Evolutionary conservation across 37 sponge, comb jelly and placozoan species (phyloP).

Genomic region (Agelas oroides): DNA sequence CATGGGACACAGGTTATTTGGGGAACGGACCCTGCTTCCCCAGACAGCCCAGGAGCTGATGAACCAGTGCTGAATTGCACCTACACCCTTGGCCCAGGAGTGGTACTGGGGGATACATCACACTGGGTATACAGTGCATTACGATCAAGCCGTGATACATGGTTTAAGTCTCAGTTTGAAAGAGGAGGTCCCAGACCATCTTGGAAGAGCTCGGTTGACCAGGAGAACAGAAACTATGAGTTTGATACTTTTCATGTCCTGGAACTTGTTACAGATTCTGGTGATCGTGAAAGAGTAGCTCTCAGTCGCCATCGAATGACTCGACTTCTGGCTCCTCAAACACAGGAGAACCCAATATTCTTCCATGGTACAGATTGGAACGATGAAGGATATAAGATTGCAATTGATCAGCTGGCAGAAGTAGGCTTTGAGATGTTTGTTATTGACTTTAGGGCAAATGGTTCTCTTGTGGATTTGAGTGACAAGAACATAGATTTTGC

Average conservation of each 20-base stretch:
- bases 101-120: constrained; percentile 6
- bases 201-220: neutral
- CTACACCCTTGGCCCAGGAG: constrained; percentile 35
- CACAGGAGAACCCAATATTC: constrained; percentile 80
- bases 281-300: constrained; percentile 54
- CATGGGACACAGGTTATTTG: constrained; percentile 13
- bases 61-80: constrained; percentile 49
- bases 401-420: constrained; percentile 50
- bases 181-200: too few relatives aligned
- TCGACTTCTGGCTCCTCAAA: constrained; percentile 63
- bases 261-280: constrained; percentile 61
- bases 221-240: neutral
- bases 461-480: constrained; percentile 38
- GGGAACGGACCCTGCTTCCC: constrained; percentile 12
- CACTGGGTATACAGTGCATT: too few relatives aligned
- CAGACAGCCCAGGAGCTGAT: constrained; percentile 53
- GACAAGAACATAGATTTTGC: constrained; percentile 17
- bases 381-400: constrained; percentile 13
- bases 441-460: constrained; percentile 61
- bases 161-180: too few relatives aligned
- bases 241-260: constrained; percentile 55
- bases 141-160: too few relatives aligned
- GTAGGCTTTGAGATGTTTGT: constrained; percentile 80
- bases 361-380: constrained; percentile 50
- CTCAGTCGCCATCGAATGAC: constrained; percentile 73